Percentiles rank a stretch among this genome's conserved stretches.
Evolutionary conservation across 2,888 invertebrate species (phyloP).

Genomic region (Temnothorax ravouxi): DNA sequence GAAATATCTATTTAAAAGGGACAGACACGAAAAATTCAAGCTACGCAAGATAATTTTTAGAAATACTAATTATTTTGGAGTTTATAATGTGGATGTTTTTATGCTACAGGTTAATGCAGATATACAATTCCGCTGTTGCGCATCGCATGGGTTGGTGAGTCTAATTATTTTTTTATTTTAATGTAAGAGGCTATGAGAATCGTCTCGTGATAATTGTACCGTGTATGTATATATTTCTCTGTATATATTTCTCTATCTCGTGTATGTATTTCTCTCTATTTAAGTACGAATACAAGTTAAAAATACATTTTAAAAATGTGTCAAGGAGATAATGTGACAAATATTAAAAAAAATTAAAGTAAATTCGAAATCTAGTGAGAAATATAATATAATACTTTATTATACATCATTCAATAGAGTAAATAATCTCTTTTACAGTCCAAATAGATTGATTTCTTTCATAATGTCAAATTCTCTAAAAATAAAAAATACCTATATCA

Average conservation of each 20-base stretch:
- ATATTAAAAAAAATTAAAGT: background rate
- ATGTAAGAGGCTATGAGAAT: background rate
- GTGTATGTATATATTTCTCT: background rate
- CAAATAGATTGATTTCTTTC: background rate
- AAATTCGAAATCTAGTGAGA: background rate
- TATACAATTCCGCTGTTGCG: background rate
- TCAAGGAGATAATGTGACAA: background rate
- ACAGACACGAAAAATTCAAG: background rate
- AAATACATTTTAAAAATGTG: background rate
- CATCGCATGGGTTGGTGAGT: background rate
- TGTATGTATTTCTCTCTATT: background rate
- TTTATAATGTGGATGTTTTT: slow-evolving; percentile 14
- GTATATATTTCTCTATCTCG: background rate
- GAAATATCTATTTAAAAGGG: background rate
- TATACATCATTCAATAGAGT: background rate
- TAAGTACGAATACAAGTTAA: background rate
- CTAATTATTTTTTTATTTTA: background rate
- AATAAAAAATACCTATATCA: background rate
- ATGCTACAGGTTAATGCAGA: background rate
- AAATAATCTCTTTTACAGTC: background rate
- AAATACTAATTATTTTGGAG: slow-evolving; percentile 10
- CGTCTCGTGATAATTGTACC: background rate
- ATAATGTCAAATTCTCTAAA: background rate
- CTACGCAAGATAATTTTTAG: background rate
- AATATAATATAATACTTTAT: background rate